Percentiles rank a stretch among this genome's conserved stretches.
phyloP scores from a whole-genome alignment of 2,888 invertebrate species.

The Platerodrilus igneus region DNA sequence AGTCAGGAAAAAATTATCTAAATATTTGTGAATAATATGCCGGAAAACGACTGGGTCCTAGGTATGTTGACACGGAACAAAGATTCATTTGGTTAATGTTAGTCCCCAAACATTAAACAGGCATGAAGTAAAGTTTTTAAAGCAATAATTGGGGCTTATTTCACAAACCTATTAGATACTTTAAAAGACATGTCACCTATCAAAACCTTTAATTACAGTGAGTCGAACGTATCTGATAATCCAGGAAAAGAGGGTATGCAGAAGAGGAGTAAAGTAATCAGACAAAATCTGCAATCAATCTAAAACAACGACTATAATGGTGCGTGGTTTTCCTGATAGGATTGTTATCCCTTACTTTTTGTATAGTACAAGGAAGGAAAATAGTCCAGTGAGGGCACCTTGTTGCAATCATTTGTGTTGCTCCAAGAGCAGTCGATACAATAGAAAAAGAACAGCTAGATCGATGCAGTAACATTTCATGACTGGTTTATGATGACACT shows the following conservation, averaged over 20 bases:
- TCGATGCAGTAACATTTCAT: too few species aligned
- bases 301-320: conserved; percentile 33
- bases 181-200: background rate
- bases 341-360: conserved; percentile 32
- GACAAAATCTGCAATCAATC: conserved; percentile 31
- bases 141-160: conserved; percentile 3
- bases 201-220: conserved; percentile 19
- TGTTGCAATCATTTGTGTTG: too few species aligned
- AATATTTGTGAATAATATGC: conserved; percentile 27
- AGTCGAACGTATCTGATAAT: conserved; percentile 36
- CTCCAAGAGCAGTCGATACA: too few species aligned
- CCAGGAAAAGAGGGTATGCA: conserved; percentile 25
- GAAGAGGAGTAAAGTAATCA: conserved; percentile 8
- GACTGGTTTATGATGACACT: too few species aligned
- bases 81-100: conserved; percentile 16
- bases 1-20: conserved; percentile 18
- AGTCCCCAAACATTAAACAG: conserved; percentile 8
- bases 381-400: too few species aligned
- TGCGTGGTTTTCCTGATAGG: conserved; percentile 31
- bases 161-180: conserved; percentile 10
- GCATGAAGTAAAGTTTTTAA: conserved; percentile 1
- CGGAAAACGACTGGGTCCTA: conserved; percentile 24
- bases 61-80: conserved; percentile 27
- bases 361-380: conserved; percentile 35
- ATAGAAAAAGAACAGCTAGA: too few species aligned